phyloP scores from a whole-genome alignment of 2,888 invertebrate genomes.

The Habrosyne pyritoides region DNA sequence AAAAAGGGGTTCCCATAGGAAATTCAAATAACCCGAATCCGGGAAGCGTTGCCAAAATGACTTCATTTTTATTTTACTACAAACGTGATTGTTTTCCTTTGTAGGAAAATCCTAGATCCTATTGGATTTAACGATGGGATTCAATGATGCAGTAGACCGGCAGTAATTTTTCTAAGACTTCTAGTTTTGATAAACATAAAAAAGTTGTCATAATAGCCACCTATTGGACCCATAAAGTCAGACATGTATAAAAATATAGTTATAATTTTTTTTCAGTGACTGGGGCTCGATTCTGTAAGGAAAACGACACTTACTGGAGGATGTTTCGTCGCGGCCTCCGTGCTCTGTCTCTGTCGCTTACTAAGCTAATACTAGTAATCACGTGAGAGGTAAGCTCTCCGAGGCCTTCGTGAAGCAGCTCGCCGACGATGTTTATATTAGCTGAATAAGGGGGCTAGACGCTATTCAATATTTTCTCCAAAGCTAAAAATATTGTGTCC shows the following conservation, averaged over 20 bases:
- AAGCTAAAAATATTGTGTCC: no score
- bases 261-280: background rate
- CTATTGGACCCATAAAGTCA: background rate
- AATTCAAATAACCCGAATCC: background rate
- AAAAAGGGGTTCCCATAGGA: conserved; percentile 1
- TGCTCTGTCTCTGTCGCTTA: no score
- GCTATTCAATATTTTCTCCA: no score
- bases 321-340: no score
- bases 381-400: no score
- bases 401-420: no score
- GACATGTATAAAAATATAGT: background rate
- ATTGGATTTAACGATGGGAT: background rate
- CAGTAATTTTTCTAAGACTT: background rate
- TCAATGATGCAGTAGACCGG: no score
- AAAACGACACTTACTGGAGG: no score
- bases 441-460: no score
- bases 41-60: background rate
- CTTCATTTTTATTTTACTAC: background rate
- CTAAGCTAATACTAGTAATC: no score
- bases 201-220: background rate
- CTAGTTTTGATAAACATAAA: background rate
- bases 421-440: no score
- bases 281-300: no score
- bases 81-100: background rate
- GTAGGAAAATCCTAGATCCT: background rate